A percentile compares a stretch with the other conserved stretches of the same genome.
Conservation (phyloP, 2,888 invertebrate genomes). For the Chironomus riparius region DNA sequence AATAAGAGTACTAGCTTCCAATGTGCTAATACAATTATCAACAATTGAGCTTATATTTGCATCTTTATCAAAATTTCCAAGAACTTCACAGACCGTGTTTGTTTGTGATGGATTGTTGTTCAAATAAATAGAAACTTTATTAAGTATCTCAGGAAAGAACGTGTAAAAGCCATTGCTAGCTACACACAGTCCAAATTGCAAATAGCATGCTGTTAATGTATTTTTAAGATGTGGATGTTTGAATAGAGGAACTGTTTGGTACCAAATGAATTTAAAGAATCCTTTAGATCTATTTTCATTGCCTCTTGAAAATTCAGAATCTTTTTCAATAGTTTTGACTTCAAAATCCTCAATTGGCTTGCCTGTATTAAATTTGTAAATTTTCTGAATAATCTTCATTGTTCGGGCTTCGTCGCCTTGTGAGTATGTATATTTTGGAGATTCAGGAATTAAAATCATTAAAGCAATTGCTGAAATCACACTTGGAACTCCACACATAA, state of each 20-base stretch:
- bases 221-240: constrained; percentile 34
- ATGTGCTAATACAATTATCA: constrained; percentile 32
- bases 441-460: constrained; percentile 29
- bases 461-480: constrained; percentile 28
- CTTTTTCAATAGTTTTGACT: neutral
- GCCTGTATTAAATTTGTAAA: constrained; percentile 26
- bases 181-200: constrained; percentile 37
- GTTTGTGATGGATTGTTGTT: constrained; percentile 32
- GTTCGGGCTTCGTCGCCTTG: constrained; percentile 28
- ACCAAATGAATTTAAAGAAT: constrained; percentile 34
- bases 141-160: constrained; percentile 39
- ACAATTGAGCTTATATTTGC: constrained; percentile 34
- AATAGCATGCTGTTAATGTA: constrained; percentile 35
- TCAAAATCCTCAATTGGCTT: neutral
- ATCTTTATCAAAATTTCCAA: constrained; percentile 32
- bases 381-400: constrained; percentile 28
- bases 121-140: constrained; percentile 35
- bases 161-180: constrained; percentile 38
- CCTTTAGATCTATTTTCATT: neutral
- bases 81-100: constrained; percentile 35
- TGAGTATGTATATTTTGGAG: constrained; percentile 30
- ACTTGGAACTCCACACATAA: constrained; percentile 30
- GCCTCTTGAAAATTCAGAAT: neutral
- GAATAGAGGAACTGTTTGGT: constrained; percentile 38
- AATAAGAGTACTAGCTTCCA: constrained; percentile 33